phyloP scores from a whole-genome alignment of 2,888 invertebrate species.

The Ornithoptera priamus region DNA sequence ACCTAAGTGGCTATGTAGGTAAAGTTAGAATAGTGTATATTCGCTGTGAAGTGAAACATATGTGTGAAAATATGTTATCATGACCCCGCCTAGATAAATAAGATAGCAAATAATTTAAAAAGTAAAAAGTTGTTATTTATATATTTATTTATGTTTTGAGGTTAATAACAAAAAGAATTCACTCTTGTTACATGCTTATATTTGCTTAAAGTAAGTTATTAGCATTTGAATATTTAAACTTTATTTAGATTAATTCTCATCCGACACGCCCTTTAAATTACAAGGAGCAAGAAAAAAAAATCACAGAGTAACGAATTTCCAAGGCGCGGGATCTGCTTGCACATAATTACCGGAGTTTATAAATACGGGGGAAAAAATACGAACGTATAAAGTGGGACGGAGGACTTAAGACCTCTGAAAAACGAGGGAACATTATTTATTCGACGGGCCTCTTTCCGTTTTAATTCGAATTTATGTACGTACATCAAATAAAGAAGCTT shows the following conservation, averaged over 20 bases:
- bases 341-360: constrained; percentile 71
- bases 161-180: too few species aligned
- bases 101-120: too few species aligned
- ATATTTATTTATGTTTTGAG: too few species aligned
- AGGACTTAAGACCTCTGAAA: constrained; percentile 73
- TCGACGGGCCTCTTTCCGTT: constrained; percentile 64
- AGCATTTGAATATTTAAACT: too few species aligned
- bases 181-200: too few species aligned
- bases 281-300: constrained; percentile 32
- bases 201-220: too few species aligned
- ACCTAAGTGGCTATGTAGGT: too few species aligned
- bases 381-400: constrained; percentile 59
- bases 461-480: constrained; percentile 77
- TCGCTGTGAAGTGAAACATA: too few species aligned
- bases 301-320: constrained; percentile 42
- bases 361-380: constrained; percentile 66
- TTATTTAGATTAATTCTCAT: background rate
- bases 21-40: too few species aligned
- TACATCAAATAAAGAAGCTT: constrained; percentile 70
- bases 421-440: constrained; percentile 73
- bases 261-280: constrained; percentile 8
- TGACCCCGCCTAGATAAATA: too few species aligned
- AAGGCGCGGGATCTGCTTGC: constrained; percentile 54
- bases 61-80: too few species aligned
- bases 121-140: too few species aligned